Base-by-base conservation (phyloP, 92 coral and sea anemone genomes). In the Zoanthus solanderi region DNA sequence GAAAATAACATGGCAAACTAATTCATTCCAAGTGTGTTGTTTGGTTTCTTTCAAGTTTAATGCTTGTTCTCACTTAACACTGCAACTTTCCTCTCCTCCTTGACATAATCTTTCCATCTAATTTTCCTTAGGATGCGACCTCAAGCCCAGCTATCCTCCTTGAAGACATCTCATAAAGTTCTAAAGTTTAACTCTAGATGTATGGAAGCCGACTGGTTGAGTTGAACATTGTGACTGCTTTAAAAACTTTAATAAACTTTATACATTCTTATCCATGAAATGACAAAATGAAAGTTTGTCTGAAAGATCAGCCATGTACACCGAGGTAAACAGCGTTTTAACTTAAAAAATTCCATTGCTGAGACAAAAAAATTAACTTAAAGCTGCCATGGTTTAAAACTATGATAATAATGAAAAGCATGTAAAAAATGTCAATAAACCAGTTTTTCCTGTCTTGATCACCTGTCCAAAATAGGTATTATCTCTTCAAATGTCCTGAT, bases 361-460 rank as follows among this genome's bases (percentile, higher is more conserved):
- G 75, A 13, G 44, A 81, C 61, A 6, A 46, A 17, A 81, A 81
- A 66, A 30, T 0, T 3, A 7, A n/a, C 17, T 13, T 37, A 16
- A 46, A 45, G 44, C 60, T 81, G 58, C 75, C 23, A 28, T 54
- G 67, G 82, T 77, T 77, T 48, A 54, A 77, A 77, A 77, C 66
- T 77, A 77, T 77, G 82, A 18, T 5, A 53, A 53, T 15, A 30
- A 77, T 93, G 83, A 48, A 47, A 86, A 88, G 94, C 88, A 93
- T 93, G 89, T 52, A 74, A 37, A 53, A 81, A 83, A 79, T 87
- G 73, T 73, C 46, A 72, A 28, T 15, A 69, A 89, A 87, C 91
- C 84, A 18, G 75, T 75, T 66, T 83, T 61, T 53, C 72, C 17
- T 5, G 75, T 12, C 37, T 44, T 32, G 45, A 71, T 67, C 85